A percentile compares a stretch with the other conserved stretches of the same genome.
Evolutionary conservation across 1,140 invertebrate species (phyloP).

Genomic region (Camponotus floridanus): DNA sequence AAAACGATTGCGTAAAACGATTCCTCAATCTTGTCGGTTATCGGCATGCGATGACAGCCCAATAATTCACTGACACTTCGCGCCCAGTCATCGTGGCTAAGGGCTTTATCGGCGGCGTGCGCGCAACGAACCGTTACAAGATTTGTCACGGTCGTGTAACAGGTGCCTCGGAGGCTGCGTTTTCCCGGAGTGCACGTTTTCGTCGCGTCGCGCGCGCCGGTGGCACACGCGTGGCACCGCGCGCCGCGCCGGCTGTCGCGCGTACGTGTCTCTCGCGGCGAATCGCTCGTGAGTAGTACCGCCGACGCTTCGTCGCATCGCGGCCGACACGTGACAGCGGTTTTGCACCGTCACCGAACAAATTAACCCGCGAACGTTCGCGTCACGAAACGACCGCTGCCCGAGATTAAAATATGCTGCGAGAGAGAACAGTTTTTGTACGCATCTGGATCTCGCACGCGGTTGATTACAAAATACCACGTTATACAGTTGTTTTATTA

Average conservation of each 20-base stretch:
- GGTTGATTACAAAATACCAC: slow-evolving; percentile 9
- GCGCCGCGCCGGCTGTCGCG: slow-evolving; percentile 68
- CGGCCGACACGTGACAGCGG: slow-evolving; percentile 40
- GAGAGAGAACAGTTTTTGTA: background rate
- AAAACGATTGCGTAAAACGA: slow-evolving; percentile 5
- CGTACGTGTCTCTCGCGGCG: slow-evolving; percentile 69
- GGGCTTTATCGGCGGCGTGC: slow-evolving; percentile 41
- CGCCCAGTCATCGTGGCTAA: slow-evolving; percentile 48
- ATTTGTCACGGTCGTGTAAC: slow-evolving; percentile 73
- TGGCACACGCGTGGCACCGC: slow-evolving; percentile 1
- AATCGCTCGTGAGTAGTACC: slow-evolving; percentile 28
- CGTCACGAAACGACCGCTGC: slow-evolving; percentile 22
- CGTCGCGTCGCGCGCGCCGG: background rate
- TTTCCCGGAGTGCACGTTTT: slow-evolving; percentile 6
- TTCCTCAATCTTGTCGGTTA: slow-evolving; percentile 11
- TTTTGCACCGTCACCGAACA: slow-evolving; percentile 53
- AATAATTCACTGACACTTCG: slow-evolving; percentile 45
- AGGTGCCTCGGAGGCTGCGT: slow-evolving; percentile 74
- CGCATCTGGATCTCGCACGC: background rate
- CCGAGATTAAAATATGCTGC: slow-evolving; percentile 44
- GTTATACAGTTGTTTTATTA: background rate
- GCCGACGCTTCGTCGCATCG: background rate
- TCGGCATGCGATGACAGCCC: slow-evolving; percentile 39
- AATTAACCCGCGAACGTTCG: slow-evolving; percentile 48
- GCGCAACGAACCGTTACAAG: slow-evolving; percentile 60